Base-by-base conservation (phyloP, 2,797 vertebrate species). In the Poecilia velifera region DNA sequence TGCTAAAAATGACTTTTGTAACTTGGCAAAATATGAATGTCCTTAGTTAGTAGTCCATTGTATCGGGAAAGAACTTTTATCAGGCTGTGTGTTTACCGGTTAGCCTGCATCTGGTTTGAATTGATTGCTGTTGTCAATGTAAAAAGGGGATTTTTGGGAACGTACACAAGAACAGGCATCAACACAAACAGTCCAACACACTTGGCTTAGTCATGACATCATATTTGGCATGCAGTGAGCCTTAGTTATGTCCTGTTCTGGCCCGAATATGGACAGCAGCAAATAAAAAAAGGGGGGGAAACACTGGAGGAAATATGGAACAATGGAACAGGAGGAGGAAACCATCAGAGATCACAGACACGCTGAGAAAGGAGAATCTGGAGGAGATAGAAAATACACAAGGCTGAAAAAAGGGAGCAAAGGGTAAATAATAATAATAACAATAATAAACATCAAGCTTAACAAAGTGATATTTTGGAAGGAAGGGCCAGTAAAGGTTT, bases 191-290 rank as follows among this genome's bases (percentile, higher is more conserved):
- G 74, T 84, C 82, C 81, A 73, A 84, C 82, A 81, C 82, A 76
- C 84, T 84, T n/a, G 20, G 76, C 79, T 87, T 76, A 86, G 82
- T 74, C 83, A 91, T 94, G 94, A 94, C 92, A 93, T 95, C 93
- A 93, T 93, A 74, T 88, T 94, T 95, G 94, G 95, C 93, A 88
- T 66, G 43, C 78, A 45, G 84, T n/a, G 3, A 57, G 76, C 74
- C 85, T 85, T 77, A 91, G 90, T 90, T 90, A 92, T 93, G 91
- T 93, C 92, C 94, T 92, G 92, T 90, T 91, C 91, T 93, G 88
- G 84, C 86, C 86, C 87, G 90, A 88, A 89, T 88, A 90, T 92
- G 91, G 91, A 93, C 78, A 25, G 86, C 84, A 89, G 88, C 79
- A 86, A 86, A 91, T 88, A 90, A 86, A 90, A 86, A 51, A 53